Evolutionary conservation across 2,113 vertebrate species (phyloP), one percentile per base, ranked within the genome.

Genomic region (Gopherus evgoodei): DNA sequence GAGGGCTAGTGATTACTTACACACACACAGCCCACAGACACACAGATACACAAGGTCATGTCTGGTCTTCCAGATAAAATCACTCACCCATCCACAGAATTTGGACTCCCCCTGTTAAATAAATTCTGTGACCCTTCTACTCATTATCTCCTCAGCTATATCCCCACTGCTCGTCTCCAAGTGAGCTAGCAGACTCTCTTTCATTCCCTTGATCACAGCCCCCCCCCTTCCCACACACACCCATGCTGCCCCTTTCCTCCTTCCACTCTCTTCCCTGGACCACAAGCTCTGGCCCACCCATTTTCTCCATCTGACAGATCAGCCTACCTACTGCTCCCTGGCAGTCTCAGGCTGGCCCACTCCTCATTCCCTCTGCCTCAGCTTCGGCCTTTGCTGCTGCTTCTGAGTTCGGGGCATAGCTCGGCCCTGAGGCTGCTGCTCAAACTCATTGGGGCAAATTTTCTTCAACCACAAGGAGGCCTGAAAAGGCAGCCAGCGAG

Each of bases 211-310:
- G 79, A 88, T 44, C 22, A 47, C 5, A 78, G 75, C 1, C 69
- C 5, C 62, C 81, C 93, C 9, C 1, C 21, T 0, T 42, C 42
- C 42, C 42, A 42, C 4, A 42, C 69, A 1, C 72, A 78, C 93
- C 11, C 1, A 0, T 0, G 56, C 62, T 90, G 69, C 90, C 91
- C 89, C 93, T 56, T 76, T 86, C 27, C 0, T 47, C 94, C 13
- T 53, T 57, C 54, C 79, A 54, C 29, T 86, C 94, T 38, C 17
- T 25, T 50, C 89, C 81, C 93, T 93, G 24, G n/a, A 85, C 92
- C 81, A 47, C 52, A 88, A 85, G 94, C 94, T 65, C 44, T 88
- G 90, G 90, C 90, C 81, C 83, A 25, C 42, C 88, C 95, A 95
- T 84, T 79, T 0, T 0, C 85, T 89, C 91, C 75, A 50, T 38